phyloP scores from a whole-genome alignment of 2,888 invertebrate species.

The Rhopalosiphum nymphaeae region DNA sequence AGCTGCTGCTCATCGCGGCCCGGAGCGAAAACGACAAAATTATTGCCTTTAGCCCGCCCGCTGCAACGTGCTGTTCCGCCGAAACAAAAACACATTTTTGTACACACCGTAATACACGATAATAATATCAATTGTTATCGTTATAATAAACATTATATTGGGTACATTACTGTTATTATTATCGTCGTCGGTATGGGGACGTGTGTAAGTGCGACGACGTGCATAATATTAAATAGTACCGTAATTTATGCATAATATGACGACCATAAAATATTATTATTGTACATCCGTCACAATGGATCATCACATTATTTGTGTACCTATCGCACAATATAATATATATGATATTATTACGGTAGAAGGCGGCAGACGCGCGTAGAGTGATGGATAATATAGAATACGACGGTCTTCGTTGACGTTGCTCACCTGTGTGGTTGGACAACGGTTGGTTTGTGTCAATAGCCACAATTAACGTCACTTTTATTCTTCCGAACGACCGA shows the following conservation, averaged over 20 bases:
- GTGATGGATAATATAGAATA: not conserved
- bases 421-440: not conserved
- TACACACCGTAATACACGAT: not conserved
- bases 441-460: not conserved
- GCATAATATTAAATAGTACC: no score
- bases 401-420: not conserved
- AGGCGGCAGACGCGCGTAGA: no score
- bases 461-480: not conserved
- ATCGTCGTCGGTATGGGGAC: not conserved
- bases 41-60: slow-evolving; percentile 4
- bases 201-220: no score
- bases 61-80: no score
- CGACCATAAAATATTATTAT: not conserved
- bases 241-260: no score
- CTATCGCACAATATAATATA: not conserved
- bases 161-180: not conserved
- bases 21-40: not conserved
- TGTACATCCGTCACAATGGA: not conserved
- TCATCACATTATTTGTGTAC: not conserved
- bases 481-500: not conserved
- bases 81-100: not conserved
- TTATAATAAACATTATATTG: no score
- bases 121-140: not conserved
- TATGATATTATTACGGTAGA: no score
- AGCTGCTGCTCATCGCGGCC: slow-evolving; percentile 33